Conservation (phyloP, 2,113 vertebrate species). For the Hemiprocne comata region DNA sequence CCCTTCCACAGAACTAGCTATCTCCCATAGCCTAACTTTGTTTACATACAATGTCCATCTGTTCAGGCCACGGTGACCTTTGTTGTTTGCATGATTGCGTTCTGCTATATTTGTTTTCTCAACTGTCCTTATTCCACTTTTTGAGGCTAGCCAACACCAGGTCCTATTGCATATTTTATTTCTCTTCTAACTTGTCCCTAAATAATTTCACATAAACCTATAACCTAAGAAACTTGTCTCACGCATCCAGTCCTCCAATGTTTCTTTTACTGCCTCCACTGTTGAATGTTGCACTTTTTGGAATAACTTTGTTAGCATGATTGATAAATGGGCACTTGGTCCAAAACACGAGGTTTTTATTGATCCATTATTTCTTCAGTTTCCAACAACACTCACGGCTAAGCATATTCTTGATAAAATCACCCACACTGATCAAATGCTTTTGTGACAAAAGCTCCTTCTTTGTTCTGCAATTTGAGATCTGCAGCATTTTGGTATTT, state of each 20-base stretch:
- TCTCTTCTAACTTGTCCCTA: background rate
- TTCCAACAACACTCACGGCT: background rate
- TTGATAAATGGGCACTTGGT: background rate
- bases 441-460: background rate
- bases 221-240: background rate
- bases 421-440: background rate
- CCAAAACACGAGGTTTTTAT: background rate
- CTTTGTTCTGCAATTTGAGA: background rate
- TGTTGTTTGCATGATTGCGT: background rate
- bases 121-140: background rate
- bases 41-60: background rate
- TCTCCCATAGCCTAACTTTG: background rate
- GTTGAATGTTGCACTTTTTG: background rate
- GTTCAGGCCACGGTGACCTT: background rate
- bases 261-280: background rate
- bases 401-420: background rate
- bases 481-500: background rate
- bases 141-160: background rate
- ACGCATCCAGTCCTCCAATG: background rate
- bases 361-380: slow-evolving; percentile 4
- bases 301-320: background rate
- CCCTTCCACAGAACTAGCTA: background rate
- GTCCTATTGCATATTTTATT: background rate
- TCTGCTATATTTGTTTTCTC: slow-evolving; percentile 11
- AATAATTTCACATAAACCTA: background rate